Base-by-base conservation (phyloP, 2,888 invertebrate genomes). In the Calliphora vomitoria region DNA sequence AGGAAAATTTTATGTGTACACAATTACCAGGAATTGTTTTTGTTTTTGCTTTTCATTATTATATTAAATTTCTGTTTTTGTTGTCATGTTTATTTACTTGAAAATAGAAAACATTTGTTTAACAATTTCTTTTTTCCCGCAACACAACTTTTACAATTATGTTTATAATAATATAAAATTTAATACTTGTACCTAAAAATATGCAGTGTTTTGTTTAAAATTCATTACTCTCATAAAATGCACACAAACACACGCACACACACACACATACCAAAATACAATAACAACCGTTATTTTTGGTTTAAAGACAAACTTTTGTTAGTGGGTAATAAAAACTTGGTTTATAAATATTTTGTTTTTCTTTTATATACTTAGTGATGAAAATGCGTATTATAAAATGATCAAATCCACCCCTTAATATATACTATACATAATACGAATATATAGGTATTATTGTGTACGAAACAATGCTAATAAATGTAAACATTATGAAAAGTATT, bases 331-430 rank as follows among this genome's bases (percentile, higher is more conserved):
- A 62, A 62, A 62, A 62, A 38, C 18, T 35, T 62, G 35, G 60
- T 35, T 60, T n/a, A 64, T 38, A 64, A 35, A 64, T 3, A 38
- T 38, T 4, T 38, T 38, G n/a, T 64, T 64, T 64, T 35, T 8
- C n/a, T 64, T 38, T 64, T 64, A 64, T 38, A 38, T 18, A n/a
- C n/a, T n/a, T n/a, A n/a, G 38, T 38, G 11, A 41, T 10, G 38
- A 35, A 64, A 64, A 38, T 64, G 64, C 64, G 64, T 64, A 38
- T 64, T 64, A 64, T 15, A 64, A 38, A 10, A 38, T 64, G 3
- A 35, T 53, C 8, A 4, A n/a, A n/a, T 10, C n/a, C 8, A 0
- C 13, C 44, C 1, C 11, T 13, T 44, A 18, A 8, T 0, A 53
- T 18, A 6, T 18, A 18, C 53, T n/a, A 18, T 35, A 6, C 35